A percentile compares a stretch with the other conserved stretches of the same genome.
Conservation (phyloP, 2,888 invertebrate genomes). For the Epistrophella euchroma region DNA sequence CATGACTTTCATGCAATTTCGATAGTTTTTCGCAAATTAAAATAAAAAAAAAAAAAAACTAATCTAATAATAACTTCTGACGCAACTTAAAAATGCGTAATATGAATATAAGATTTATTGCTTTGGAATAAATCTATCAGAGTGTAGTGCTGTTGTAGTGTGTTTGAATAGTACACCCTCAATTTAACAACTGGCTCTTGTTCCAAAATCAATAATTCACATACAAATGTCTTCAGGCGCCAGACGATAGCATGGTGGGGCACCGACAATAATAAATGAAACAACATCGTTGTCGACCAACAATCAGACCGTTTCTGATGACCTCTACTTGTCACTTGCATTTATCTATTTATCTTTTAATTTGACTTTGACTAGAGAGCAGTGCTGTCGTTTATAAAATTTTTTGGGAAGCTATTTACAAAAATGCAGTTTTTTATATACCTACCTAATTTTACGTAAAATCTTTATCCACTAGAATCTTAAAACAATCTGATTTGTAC, state of each 20-base stretch:
- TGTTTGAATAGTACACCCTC: constrained; percentile 8
- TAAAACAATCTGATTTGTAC: too few relatives aligned
- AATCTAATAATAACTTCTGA: constrained; percentile 61
- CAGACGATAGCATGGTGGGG: constrained; percentile 23
- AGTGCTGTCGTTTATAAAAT: neutral
- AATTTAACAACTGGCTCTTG: constrained; percentile 44
- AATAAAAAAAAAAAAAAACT: neutral
- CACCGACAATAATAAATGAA: constrained; percentile 4
- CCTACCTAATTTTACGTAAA: too few relatives aligned
- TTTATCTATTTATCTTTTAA: constrained; percentile 25
- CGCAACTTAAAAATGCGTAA: constrained; percentile 53
- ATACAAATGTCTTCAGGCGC: constrained; percentile 21
- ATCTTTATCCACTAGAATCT: too few relatives aligned
- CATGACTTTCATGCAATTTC: constrained; percentile 34
- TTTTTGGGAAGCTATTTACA: neutral
- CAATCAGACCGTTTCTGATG: constrained; percentile 31
- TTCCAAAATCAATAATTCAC: constrained; percentile 44
- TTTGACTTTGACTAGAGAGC: neutral
- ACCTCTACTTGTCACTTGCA: constrained; percentile 49
- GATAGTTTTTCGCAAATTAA: constrained; percentile 35
- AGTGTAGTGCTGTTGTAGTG: neutral
- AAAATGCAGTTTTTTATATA: too few relatives aligned
- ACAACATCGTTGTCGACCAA: neutral
- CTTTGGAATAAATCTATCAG: neutral
- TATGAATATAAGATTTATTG: constrained; percentile 57